phyloP scores from a whole-genome alignment of 2,113 vertebrate species.

The Spheniscus mendiculus region DNA sequence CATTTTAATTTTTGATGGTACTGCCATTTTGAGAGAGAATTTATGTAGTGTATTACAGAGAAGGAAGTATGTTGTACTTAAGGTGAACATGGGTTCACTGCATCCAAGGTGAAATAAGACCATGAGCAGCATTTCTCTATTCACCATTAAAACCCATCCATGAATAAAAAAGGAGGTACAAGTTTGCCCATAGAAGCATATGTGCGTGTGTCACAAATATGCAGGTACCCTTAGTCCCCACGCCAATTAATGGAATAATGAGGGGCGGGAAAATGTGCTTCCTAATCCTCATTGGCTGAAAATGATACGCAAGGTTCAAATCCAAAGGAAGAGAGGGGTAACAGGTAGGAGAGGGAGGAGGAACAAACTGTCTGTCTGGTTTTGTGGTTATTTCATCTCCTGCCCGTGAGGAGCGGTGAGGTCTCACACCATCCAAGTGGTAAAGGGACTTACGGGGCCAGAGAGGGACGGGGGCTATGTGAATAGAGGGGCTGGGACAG shows the following conservation, averaged over 20 bases:
- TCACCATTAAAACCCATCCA: not conserved
- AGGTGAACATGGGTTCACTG: not conserved
- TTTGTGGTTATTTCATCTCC: not conserved
- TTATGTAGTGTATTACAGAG: not conserved
- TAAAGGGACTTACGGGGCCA: rapidly evolving
- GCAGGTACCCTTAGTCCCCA: not conserved
- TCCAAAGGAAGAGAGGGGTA: not conserved
- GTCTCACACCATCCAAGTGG: not conserved
- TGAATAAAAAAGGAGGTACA: not conserved
- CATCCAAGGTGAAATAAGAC: not conserved
- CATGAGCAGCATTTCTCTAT: not conserved
- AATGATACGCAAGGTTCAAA: not conserved
- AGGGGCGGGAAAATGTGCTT: not conserved
- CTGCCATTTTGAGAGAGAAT: not conserved
- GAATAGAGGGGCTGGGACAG: not conserved
- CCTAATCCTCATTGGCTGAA: not conserved
- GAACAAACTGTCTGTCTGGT: not conserved
- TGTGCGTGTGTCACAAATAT: not conserved
- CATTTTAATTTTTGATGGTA: slow-evolving; percentile 40
- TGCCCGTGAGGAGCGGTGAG: not conserved
- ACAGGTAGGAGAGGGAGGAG: not conserved
- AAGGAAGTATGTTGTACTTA: not conserved
- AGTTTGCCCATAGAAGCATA: not conserved
- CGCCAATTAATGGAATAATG: not conserved
- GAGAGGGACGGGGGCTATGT: not conserved